Conservation (phyloP, 2,888 invertebrate genomes). For the Miltochrista miniata region DNA sequence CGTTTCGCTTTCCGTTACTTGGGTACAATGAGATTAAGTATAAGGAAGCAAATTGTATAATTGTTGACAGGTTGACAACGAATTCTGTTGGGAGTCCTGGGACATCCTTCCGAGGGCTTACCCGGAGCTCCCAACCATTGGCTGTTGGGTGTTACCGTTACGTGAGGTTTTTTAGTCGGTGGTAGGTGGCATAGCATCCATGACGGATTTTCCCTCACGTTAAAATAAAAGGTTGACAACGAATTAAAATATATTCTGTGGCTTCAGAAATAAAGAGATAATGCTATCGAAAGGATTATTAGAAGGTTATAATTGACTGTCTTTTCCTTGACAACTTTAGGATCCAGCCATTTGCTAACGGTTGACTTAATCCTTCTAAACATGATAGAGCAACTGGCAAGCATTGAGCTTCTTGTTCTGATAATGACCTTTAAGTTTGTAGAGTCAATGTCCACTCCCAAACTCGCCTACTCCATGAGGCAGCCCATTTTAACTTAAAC, state of each 20-base stretch:
- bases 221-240: constrained; percentile 8
- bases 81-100: too few species aligned
- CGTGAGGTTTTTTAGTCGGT: too few species aligned
- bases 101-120: too few species aligned
- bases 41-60: constrained; percentile 28
- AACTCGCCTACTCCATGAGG: too few species aligned
- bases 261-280: not conserved
- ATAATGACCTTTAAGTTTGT: too few species aligned
- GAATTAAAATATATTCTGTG: constrained; percentile 10
- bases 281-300: constrained; percentile 1
- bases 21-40: constrained; percentile 25
- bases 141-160: too few species aligned
- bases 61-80: constrained; percentile 13
- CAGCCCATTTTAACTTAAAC: too few species aligned
- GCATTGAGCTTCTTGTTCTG: too few species aligned
- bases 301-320: not conserved
- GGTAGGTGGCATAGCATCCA: too few species aligned
- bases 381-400: not conserved
- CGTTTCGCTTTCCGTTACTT: constrained; percentile 39
- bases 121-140: too few species aligned
- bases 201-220: too few species aligned
- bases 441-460: too few species aligned
- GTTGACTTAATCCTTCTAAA: not conserved
- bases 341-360: not conserved
- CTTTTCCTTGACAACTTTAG: not conserved